Evolutionary conservation across 2,888 invertebrate genomes (phyloP), one percentile per base, ranked within the genome.

Genomic region (Nowickia ferox): DNA sequence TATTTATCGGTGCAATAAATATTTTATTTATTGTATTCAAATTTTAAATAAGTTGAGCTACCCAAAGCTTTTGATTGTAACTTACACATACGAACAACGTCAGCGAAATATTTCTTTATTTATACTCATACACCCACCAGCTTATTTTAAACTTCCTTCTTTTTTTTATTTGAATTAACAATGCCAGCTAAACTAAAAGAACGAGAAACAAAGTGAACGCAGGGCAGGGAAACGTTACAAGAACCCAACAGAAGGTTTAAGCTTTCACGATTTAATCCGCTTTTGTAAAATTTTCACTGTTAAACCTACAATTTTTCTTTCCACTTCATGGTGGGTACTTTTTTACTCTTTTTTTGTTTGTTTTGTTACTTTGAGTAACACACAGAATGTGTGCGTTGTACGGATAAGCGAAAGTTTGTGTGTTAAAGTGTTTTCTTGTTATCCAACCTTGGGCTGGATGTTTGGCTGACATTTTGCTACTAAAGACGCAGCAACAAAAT

Each of bases 261-360:
- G 83, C 46, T 80, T 71, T 86, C 63, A 72, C 71, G 51, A 72
- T 72, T 86, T 86, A 83, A 86, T 86, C 83, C 86, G 86, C 80
- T 77, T 86, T 80, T 61, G 53, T 66, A 80, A 83, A 59, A 76
- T 83, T 83, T 86, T 76, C 83, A 72, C 71, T 82, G 79, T 83
- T 75, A 86, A 86, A 66, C 59, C 76, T 42, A 65, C 82, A 78
- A 76, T 71, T 82, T 75, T 79, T 71, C 65, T 65, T 78, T 69
- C 51, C 51, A 55, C 69, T 75, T 71, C 40, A 66, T 46, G 82
- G 22, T 78, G 74, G 78, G 78, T 81, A 63, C 40, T 74, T 78
- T 51, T 55, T 44, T 48, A 15, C 46, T 22, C 17, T 30, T 6
- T 9, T 59, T n/a, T 55, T 30, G 15, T 38, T 51, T 5, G 55